Base-by-base conservation (phyloP, 2,797 vertebrate species). In the Eidolon dupreanum region DNA sequence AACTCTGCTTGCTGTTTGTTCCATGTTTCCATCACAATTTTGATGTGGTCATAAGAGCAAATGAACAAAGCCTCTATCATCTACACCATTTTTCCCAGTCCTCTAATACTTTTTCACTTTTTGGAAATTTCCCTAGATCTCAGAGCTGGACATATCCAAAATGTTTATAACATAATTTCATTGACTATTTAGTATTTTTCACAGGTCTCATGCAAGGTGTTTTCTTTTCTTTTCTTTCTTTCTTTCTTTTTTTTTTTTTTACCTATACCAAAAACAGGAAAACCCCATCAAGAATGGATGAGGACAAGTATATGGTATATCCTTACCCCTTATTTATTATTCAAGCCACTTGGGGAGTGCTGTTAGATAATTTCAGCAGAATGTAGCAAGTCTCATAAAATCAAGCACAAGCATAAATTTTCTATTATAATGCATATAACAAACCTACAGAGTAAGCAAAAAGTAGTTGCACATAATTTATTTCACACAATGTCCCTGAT, bases 361-460 rank as follows among this genome's bases (percentile, higher is more conserved):
- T 65, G 22, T 86, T 38, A 75, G 79, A 77, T 38, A 93, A 90
- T 86, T 95, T 86, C 85, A 74, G 19, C 38, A 81, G 38, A 89
- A 81, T 63, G 3, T n/a, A 73, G 33, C 73, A 43, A 51, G 8
- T 53, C 13, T 85, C 7, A 71, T 12, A 19, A 20, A 88, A 88
- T 74, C 38, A 93, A 92, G n/a, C 31, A 70, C n/a, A 49, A 65
- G 46, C 57, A 86, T 94, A 53, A 53, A 78, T 90, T 77, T 73
- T 88, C 36, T 59, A 92, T 86, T 92, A 17, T 68, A 88, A 88
- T 73, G 53, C 22, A 26, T 65, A 41, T 82, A 53, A 46, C 9
- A 90, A 81, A 86, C 41, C n/a, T 75, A 82, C 24, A 83, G 20
- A 82, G 77, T 93, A 95, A 93, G 66, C 73, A 95, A 92, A 91